Evolutionary conservation across 2,113 vertebrate genomes (phyloP).

Genomic region (Numenius arquata): DNA sequence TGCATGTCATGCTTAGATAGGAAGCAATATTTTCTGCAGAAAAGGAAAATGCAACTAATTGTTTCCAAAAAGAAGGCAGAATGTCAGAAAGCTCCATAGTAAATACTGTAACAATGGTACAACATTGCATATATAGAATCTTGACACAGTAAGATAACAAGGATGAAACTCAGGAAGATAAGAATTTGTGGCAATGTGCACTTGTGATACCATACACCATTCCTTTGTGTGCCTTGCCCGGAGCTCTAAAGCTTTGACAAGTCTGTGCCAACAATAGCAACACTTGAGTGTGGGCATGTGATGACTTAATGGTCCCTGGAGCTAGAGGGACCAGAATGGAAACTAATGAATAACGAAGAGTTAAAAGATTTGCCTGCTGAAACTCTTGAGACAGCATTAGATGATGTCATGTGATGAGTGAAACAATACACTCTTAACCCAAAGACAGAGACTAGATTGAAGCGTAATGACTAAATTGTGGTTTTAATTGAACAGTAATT

Average conservation of each 20-base stretch:
- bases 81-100: neutral
- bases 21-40: neutral
- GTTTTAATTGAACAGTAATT: neutral
- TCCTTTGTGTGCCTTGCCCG: neutral
- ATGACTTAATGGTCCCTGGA: neutral
- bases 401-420: neutral
- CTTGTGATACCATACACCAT: neutral
- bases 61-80: neutral
- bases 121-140: neutral
- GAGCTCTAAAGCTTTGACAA: neutral
- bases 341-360: constrained; percentile 30
- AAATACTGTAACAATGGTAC: neutral
- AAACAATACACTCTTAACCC: neutral
- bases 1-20: neutral
- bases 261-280: neutral
- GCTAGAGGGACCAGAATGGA: neutral
- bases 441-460: neutral
- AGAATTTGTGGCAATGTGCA: neutral
- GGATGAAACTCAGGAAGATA: neutral
- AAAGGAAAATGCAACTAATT: neutral
- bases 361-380: neutral
- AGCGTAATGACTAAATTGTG: neutral
- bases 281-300: neutral
- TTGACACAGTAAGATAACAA: neutral
- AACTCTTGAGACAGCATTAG: neutral